A percentile compares a stretch with the other conserved stretches of the same genome.
Evolutionary conservation across 2,797 vertebrate species (phyloP).

Genomic region (Dicrostonyx torquatus): DNA sequence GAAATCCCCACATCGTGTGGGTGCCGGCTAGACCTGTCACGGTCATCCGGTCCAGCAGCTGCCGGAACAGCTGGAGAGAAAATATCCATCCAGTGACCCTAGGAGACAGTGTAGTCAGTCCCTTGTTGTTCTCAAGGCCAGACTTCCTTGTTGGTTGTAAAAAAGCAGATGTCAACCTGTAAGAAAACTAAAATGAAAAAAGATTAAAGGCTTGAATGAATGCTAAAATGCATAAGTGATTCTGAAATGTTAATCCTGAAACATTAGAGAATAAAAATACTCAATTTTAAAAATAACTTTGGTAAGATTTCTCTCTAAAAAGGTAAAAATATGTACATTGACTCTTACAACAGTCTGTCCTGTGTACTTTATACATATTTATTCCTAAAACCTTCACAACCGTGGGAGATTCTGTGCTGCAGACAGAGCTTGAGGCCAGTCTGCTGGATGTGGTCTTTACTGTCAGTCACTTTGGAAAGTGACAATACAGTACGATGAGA

Average conservation of each 20-base stretch:
- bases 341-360: background rate
- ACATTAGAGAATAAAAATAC: conserved; percentile 7
- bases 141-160: background rate
- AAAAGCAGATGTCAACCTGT: background rate
- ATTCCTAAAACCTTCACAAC: background rate
- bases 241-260: conserved; percentile 9
- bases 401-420: background rate
- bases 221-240: background rate
- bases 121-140: background rate
- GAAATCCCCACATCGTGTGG: background rate
- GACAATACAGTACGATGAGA: background rate
- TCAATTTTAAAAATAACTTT: conserved; percentile 10
- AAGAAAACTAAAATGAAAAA: background rate
- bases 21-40: background rate
- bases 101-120: background rate
- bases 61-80: background rate
- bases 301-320: background rate
- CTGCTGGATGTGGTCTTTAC: background rate
- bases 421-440: background rate
- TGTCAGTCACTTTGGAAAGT: background rate
- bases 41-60: conserved; percentile 27
- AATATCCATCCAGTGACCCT: background rate
- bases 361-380: background rate
- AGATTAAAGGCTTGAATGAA: background rate
- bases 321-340: background rate